Percentiles rank a stretch among this genome's conserved stretches.
Conservation (phyloP, 2,113 vertebrate species). For the Nesoenas mayeri region DNA sequence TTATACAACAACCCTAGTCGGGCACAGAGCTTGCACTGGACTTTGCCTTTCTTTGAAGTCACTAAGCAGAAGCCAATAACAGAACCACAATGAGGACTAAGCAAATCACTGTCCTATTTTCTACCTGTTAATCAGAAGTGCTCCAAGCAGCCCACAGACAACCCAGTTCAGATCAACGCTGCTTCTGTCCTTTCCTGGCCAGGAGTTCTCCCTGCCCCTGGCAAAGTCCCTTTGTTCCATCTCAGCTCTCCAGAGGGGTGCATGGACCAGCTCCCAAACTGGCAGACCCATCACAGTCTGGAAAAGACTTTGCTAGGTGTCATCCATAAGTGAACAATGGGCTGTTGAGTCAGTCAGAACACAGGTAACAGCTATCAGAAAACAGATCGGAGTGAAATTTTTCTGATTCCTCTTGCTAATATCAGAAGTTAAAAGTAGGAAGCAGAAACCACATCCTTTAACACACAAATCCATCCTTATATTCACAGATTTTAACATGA, state of each 20-base stretch:
- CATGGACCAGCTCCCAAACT: neutral
- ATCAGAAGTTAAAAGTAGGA: neutral
- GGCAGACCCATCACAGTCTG: fast-evolving
- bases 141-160: neutral
- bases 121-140: neutral
- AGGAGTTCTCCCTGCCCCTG: neutral
- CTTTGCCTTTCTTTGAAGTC: neutral
- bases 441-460: neutral
- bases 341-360: neutral
- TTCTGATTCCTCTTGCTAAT: neutral
- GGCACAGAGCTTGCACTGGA: neutral
- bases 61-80: neutral
- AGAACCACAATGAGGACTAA: neutral
- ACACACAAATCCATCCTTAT: neutral
- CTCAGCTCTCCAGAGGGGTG: neutral
- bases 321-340: fast-evolving
- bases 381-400: neutral
- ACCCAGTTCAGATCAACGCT: neutral
- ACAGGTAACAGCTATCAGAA: neutral
- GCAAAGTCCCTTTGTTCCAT: neutral
- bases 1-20: neutral
- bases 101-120: neutral
- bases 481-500: neutral
- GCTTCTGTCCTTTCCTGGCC: neutral
- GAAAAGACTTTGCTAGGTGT: neutral